Evolutionary conservation across 2,113 vertebrate species (phyloP).

Genomic region (Pteronura brasiliensis): DNA sequence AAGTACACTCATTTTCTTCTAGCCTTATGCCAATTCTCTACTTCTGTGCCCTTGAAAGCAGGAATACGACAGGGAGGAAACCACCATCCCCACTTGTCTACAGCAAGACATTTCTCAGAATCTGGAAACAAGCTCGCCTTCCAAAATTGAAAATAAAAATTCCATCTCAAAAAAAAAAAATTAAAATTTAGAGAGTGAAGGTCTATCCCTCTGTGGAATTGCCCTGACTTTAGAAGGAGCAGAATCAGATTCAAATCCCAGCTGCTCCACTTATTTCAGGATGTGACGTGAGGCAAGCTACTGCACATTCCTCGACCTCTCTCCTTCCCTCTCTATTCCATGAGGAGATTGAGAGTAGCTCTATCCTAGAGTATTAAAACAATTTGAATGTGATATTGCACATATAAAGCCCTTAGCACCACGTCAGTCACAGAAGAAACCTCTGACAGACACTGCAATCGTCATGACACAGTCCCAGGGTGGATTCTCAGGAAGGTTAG

Average conservation of each 20-base stretch:
- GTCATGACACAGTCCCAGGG: neutral
- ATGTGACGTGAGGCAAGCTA: neutral
- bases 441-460: too few species aligned
- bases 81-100: neutral
- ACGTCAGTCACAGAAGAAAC: neutral
- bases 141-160: neutral
- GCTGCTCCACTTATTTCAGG: neutral
- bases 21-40: neutral
- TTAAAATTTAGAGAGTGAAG: neutral
- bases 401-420: neutral
- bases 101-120: neutral
- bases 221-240: neutral
- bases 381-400: neutral
- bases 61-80: neutral
- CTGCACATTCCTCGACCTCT: neutral
- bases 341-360: neutral
- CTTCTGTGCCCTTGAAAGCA: conserved; percentile 30
- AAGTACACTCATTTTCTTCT: conserved; percentile 51
- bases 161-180: neutral
- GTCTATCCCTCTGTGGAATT: neutral
- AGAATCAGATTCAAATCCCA: neutral
- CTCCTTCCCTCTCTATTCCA: neutral
- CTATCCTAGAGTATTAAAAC: neutral
- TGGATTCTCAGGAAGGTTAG: neutral
- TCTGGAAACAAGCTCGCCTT: neutral